A percentile compares a stretch with the other conserved stretches of the same genome.
Conservation (phyloP, 2,113 vertebrate genomes). For the Rana temporaria region DNA sequence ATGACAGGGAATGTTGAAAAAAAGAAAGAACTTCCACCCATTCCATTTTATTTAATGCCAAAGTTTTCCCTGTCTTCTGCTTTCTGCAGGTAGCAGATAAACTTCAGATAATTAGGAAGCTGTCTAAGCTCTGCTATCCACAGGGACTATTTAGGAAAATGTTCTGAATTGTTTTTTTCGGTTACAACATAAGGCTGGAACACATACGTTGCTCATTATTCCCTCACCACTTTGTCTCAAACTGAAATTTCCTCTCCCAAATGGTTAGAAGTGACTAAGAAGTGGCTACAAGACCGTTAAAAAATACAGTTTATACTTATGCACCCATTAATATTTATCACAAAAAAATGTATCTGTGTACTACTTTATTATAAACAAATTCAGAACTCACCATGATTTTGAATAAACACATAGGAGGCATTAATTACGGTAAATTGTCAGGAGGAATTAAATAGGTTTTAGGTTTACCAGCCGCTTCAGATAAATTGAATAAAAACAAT, state of each 20-base stretch:
- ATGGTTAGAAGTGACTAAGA: slow-evolving; percentile 28
- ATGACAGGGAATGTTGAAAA: neutral
- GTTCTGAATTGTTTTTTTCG: slow-evolving; percentile 27
- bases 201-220: slow-evolving; percentile 48
- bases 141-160: slow-evolving; percentile 43
- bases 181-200: slow-evolving; percentile 42
- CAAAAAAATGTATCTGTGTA: slow-evolving; percentile 7
- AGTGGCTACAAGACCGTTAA: neutral
- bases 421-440: no score
- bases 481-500: no score
- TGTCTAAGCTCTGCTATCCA: slow-evolving; percentile 43
- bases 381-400: neutral
- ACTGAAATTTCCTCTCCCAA: slow-evolving; percentile 19
- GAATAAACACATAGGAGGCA: neutral
- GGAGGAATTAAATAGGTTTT: no score
- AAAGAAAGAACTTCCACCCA: neutral
- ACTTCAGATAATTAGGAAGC: slow-evolving; percentile 44
- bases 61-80: neutral
- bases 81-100: slow-evolving; percentile 23
- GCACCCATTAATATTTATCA: neutral
- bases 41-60: neutral
- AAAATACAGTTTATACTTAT: neutral
- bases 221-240: slow-evolving; percentile 25
- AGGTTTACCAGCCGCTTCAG: no score
- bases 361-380: neutral